These are phyloP conservation scores for Acanthosepion pharaonis DNA, from an alignment of 2,888 invertebrate genomes.

Conservation along the genomic window DNA sequence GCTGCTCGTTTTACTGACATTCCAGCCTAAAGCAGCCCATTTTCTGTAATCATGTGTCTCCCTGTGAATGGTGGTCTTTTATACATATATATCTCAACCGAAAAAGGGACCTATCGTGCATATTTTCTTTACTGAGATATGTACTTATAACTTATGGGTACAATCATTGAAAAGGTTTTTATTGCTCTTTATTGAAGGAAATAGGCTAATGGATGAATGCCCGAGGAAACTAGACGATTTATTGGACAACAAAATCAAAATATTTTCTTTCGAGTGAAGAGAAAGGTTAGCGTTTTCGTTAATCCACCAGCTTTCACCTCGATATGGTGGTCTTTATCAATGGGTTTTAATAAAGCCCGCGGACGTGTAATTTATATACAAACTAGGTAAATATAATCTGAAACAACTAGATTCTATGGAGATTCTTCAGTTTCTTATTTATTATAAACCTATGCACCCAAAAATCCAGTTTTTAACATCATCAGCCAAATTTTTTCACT, in stretches of 20 bases:
- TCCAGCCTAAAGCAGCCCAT: background rate
- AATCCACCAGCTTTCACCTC: constrained; percentile 2
- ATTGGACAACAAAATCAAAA: background rate
- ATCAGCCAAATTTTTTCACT: background rate
- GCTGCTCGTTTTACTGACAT: constrained; percentile 4
- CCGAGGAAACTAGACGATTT: background rate
- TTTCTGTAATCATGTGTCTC: background rate
- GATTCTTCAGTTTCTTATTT: background rate
- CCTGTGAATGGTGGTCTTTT: background rate
- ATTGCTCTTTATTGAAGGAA: background rate
- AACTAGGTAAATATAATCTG: background rate
- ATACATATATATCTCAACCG: background rate
- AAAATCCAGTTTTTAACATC: background rate
- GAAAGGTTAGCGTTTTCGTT: background rate
- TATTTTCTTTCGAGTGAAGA: background rate
- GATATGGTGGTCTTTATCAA: constrained; percentile 33
- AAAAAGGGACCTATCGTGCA: background rate
- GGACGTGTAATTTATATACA: background rate
- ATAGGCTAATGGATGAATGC: background rate
- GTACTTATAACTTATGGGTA: background rate
- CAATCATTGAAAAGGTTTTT: background rate
- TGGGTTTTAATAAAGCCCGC: background rate
- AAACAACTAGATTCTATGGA: background rate
- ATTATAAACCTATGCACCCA: background rate
- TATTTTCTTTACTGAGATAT: background rate